These are phyloP conservation scores for Gonatopus flavifemur DNA, from an alignment of 1,140 invertebrate species.

Conservation along the genomic window DNA sequence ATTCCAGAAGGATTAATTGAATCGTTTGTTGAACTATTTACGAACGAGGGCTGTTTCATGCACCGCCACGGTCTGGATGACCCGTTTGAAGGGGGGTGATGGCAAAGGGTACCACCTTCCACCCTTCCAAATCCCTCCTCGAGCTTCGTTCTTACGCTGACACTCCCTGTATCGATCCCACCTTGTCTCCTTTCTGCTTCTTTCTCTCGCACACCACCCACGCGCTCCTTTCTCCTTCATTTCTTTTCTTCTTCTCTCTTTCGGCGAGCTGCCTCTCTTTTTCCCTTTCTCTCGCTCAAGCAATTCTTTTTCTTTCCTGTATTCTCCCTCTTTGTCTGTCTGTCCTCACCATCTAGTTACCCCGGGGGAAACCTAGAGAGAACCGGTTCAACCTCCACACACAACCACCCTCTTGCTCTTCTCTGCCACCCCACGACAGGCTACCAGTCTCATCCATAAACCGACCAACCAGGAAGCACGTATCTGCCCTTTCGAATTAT, in stretches of 20 bases:
- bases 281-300: conserved; percentile 30
- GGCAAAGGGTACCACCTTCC: conserved; percentile 32
- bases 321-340: conserved; percentile 18
- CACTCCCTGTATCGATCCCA: conserved; percentile 57
- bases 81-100: conserved; percentile 35
- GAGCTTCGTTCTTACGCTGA: conserved; percentile 45
- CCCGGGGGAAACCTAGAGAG: conserved; percentile 32
- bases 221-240: conserved; percentile 6
- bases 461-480: conserved; percentile 39
- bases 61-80: too few species aligned
- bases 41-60: too few species aligned
- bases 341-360: conserved; percentile 34
- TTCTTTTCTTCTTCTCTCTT: conserved; percentile 28
- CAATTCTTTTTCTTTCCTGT: conserved; percentile 33
- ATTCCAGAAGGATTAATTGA: too few species aligned
- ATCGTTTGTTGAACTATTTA: too few species aligned
- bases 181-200: conserved; percentile 7
- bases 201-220: conserved; percentile 12
- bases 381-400: conserved; percentile 30
- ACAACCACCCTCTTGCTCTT: conserved; percentile 20
- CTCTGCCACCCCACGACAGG: conserved; percentile 20
- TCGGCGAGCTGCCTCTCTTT: conserved; percentile 26
- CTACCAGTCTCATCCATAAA: conserved; percentile 17
- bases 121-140: conserved; percentile 37
- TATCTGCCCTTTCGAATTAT: conserved; percentile 40